Evolutionary conservation across 2,113 vertebrate species (phyloP), one percentile per base, ranked within the genome.

Genomic region (Tiliqua scincoides): DNA sequence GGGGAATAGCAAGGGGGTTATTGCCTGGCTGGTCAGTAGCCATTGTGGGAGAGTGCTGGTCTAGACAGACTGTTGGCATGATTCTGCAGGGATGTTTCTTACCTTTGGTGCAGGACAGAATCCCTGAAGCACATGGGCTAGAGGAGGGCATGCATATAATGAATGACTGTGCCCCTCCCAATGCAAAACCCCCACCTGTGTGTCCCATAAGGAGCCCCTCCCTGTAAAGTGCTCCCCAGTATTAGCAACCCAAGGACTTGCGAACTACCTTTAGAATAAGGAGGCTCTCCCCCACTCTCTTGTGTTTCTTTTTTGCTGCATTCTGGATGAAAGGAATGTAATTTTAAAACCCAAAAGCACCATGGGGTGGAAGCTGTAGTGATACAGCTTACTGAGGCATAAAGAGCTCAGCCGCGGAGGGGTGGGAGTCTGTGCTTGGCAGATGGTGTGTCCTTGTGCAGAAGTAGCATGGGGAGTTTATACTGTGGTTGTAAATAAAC

Each of bases 321-420:
- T 67, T 52, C 81, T 86, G 0, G 76, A 72, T 21, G 67, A 68
- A 75, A 79, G 43, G 68, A 82, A 87, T 76, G 71, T 59, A 82
- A 88, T 68, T 43, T 82, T 88, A 86, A 91, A 89, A 91, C 32
- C 57, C 57, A 77, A 68, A 82, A 89, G 88, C 83, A 89, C 74
- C 20, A 23, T 1, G 52, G 85, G 85, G 85, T 88, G 82, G 89
- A 92, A 87, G 84, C 6, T 54, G 52, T 71, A 70, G 86, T 84
- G 84, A 59, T 59, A 40, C 76, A 57, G 35, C 37, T 88, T 86
- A 79, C 75, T 75, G 85, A 92, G 78, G 90, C 72, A 88, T 75
- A 87, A 93, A 89, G 87, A 62, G 14, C 68, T 70, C 83, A 88
- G 79, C 25, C 88, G 76, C 84, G 71, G 59, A 65, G 72, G 82